Evolutionary conservation across 2,797 vertebrate species (phyloP).

Genomic region (Gallinago solitaria): DNA sequence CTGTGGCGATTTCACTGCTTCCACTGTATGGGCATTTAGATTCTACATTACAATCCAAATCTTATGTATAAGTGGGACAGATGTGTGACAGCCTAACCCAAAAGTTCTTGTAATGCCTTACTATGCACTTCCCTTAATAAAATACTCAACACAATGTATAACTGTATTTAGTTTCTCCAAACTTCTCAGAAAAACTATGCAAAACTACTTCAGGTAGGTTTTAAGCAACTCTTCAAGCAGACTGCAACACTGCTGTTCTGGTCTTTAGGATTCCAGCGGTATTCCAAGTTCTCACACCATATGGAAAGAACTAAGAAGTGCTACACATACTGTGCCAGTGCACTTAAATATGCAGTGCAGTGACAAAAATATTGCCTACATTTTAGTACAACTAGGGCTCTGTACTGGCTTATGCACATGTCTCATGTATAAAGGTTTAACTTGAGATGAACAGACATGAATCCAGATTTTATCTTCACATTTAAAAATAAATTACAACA

Average conservation of each 20-base stretch:
- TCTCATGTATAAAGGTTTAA: neutral
- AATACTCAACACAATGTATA: neutral
- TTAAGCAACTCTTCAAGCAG: neutral
- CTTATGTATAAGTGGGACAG: neutral
- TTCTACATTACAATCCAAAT: neutral
- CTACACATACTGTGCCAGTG: neutral
- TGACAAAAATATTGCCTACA: neutral
- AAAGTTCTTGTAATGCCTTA: neutral
- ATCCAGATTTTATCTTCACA: neutral
- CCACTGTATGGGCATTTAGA: neutral
- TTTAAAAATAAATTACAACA: neutral
- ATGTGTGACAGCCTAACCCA: neutral
- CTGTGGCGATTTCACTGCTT: neutral
- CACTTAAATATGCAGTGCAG: too few species aligned
- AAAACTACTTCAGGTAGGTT: neutral
- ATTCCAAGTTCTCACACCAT: neutral
- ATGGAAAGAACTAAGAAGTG: neutral
- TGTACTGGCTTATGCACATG: neutral
- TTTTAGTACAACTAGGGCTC: neutral
- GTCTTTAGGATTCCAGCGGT: neutral
- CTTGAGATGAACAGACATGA: neutral
- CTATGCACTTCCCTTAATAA: fast-evolving
- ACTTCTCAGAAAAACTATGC: neutral
- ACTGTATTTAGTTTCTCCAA: neutral
- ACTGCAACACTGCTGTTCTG: neutral